These are phyloP conservation scores for Mugil cephalus DNA, from an alignment of 2,113 vertebrate species.

Conservation along the genomic window DNA sequence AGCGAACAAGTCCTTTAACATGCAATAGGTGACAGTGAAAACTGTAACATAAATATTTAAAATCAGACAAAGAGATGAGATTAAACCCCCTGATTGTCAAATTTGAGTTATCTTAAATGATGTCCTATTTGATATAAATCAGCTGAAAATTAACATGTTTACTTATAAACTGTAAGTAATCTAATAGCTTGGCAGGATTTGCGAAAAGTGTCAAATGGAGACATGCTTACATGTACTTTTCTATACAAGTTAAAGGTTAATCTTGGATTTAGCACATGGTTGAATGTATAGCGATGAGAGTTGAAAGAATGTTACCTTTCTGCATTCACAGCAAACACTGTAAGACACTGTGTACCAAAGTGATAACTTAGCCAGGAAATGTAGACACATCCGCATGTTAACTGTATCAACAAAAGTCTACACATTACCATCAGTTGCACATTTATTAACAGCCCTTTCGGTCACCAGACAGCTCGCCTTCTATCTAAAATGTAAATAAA, in stretches of 20 bases:
- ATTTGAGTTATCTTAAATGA: too few relatives aligned
- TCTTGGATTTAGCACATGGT: constrained; percentile 34
- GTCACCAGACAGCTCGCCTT: background rate
- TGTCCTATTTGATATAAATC: background rate
- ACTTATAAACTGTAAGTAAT: background rate
- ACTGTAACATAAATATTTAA: too few relatives aligned
- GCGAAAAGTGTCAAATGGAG: background rate
- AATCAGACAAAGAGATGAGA: too few relatives aligned
- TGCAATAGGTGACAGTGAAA: too few relatives aligned
- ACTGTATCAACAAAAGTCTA: background rate
- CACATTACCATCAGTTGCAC: constrained; percentile 40
- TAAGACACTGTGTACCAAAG: background rate
- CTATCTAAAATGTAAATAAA: constrained; percentile 23
- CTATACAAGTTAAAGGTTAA: constrained; percentile 47
- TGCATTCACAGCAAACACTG: background rate
- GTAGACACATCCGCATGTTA: background rate
- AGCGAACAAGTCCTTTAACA: too few relatives aligned
- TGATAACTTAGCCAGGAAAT: background rate
- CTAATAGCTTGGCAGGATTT: background rate
- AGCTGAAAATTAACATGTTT: background rate
- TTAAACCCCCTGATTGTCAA: too few relatives aligned
- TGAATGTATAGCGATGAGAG: constrained; percentile 3
- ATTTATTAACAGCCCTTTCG: constrained; percentile 46
- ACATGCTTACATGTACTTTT: constrained; percentile 1
- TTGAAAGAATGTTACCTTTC: background rate